phyloP scores from a whole-genome alignment of 53 echinoderm and acorn worm genomes.

The Holothuria scabra region DNA sequence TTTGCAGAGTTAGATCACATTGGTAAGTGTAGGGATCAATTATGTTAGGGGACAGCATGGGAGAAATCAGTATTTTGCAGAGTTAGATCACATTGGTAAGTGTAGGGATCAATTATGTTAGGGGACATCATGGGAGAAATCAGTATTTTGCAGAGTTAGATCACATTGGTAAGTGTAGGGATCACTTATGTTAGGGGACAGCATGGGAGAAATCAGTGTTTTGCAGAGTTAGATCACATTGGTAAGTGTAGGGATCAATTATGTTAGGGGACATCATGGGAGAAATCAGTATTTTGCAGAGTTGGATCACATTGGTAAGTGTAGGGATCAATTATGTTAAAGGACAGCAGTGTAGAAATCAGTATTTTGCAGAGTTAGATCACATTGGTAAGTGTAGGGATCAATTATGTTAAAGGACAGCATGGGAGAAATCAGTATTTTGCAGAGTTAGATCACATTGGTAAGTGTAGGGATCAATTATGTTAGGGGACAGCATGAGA shows the following conservation, averaged over 20 bases:
- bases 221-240: conserved; percentile 91
- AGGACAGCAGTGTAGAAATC: conserved; percentile 78
- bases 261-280: conserved; percentile 70
- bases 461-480: too few species aligned
- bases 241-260: too few species aligned
- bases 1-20: conserved; percentile 94
- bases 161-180: conserved; percentile 83
- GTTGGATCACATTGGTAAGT: conserved; percentile 88
- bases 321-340: too few species aligned
- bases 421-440: conserved; percentile 87
- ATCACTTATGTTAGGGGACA: conserved; percentile 80
- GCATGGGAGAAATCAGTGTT: conserved; percentile 82
- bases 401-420: conserved; percentile 75
- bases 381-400: conserved; percentile 85
- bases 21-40: too few species aligned
- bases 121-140: conserved; percentile 77
- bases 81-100: conserved; percentile 87
- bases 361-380: conserved; percentile 94
- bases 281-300: conserved; percentile 96
- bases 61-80: conserved; percentile 94
- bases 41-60: conserved; percentile 72
- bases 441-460: conserved; percentile 91
- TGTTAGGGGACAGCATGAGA: conserved; percentile 67
- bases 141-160: conserved; percentile 96
- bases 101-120: too few species aligned